Evolutionary conservation across 1,140 invertebrate genomes (phyloP), one percentile per base, ranked within the genome.

Genomic region (Capitella teleta): DNA sequence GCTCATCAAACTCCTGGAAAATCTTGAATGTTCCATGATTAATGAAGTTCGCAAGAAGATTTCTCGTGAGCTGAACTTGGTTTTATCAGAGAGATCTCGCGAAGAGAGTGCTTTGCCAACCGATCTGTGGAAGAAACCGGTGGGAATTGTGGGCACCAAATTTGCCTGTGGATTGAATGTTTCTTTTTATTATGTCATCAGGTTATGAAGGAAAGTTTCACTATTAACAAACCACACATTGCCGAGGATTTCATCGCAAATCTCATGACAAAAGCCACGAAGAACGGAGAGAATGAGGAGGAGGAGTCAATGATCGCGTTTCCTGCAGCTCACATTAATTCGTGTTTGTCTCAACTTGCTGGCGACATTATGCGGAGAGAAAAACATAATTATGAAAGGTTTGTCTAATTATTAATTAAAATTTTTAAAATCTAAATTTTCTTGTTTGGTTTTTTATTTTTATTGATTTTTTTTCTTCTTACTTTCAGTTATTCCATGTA

Each of bases 161-260:
- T 10, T n/a, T 32, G 30, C 8, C 8, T 32, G n/a, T 32, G n/a
- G 30, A n/a, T n/a, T 41, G 38, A n/a, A 41, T 23, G 1, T 43
- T 48, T 48, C 23, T 24, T 43, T 12, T 45, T 8, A n/a, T 21
- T 6, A 14, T 51, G 3, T 47, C 43, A 49, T 1, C 41, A 72
- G 69, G 63, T 62, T 2, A 70, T 71, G 66, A 69, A 66, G 51
- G 70, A 71, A 53, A 67, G 62, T 44, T 68, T 69, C 44, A 70
- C 70, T 0, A 60, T 68, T 21, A 58, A 57, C 18, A 58, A 64
- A 32, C 68, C 68, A 14, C 63, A 67, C 18, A 52, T 73, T 8
- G 64, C 63, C 0, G 67, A 73, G 47, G 49, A 62, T 19, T 72
- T 71, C 58, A 56, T 58, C 12, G 48, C 60, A 14, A 43, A 56